A percentile compares a stretch with the other conserved stretches of the same genome.
These are phyloP conservation scores for Panopea generosa DNA, from an alignment of 2,888 invertebrate species.

Conservation along the genomic window DNA sequence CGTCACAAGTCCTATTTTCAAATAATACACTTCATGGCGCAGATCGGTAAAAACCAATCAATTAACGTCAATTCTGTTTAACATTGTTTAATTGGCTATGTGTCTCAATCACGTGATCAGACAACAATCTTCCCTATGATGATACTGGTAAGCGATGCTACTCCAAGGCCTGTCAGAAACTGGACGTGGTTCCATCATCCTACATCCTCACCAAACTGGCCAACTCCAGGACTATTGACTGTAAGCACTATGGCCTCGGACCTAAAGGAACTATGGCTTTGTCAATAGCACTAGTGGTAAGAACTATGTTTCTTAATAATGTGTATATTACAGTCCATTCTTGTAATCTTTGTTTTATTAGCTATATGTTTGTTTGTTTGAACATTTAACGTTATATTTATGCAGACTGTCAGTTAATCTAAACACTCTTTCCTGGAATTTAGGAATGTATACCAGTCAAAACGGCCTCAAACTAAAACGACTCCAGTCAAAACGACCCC, in stretches of 20 bases:
- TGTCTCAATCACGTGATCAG: conserved; percentile 35
- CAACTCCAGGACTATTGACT: conserved; percentile 70
- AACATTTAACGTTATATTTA: too few species aligned
- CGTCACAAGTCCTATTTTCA: too few species aligned
- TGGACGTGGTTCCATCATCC: conserved; percentile 75
- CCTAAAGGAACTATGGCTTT: conserved; percentile 78
- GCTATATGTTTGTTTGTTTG: not conserved
- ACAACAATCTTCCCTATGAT: conserved; percentile 71
- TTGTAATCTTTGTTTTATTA: not conserved
- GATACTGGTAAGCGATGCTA: conserved; percentile 80
- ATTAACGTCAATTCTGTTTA: too few species aligned
- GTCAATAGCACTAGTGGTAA: conserved; percentile 81
- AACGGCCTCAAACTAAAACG: too few species aligned
- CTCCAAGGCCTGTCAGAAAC: conserved; percentile 76
- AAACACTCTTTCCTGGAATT: too few species aligned
- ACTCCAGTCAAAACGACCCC: too few species aligned
- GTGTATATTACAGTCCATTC: not conserved
- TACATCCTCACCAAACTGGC: conserved; percentile 74
- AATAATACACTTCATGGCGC: too few species aligned
- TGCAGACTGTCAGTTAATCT: too few species aligned
- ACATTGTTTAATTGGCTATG: too few species aligned
- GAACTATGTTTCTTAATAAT: conserved; percentile 32
- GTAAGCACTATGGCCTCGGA: conserved; percentile 80
- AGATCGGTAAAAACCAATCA: too few species aligned
- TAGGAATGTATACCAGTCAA: too few species aligned